Evolutionary conservation across 2,797 vertebrate genomes (phyloP), one percentile per base, ranked within the genome.

Genomic region (Hippocampus kuda): DNA sequence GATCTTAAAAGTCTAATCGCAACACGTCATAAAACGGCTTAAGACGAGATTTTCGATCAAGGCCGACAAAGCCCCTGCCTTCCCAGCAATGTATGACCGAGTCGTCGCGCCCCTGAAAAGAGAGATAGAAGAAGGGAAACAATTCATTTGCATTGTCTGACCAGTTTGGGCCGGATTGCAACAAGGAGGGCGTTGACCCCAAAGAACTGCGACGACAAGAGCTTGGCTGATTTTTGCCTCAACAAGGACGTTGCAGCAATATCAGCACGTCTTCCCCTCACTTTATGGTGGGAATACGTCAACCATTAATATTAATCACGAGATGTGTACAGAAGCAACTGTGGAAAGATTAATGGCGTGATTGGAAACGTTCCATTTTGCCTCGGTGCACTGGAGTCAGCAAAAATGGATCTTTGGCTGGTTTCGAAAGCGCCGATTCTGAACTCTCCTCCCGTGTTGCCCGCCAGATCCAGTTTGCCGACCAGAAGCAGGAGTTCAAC

Each of bases 401-500:
- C 24, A 10, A 27, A 56, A 57, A 57, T 57, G 24, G 8, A 8
- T 51, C 4, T 59, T 59, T 59, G 27, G 11, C 24, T 13, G 56
- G 13, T 64, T 44, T 2, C n/a, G n/a, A 30, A 42, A 41, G 4
- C 49, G 7, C 53, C 15, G 13, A 12, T 72, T 67, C 68, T 79
- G 69, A 71, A 70, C 49, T 69, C 38, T 30, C 3, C 26, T 42
- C 18, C 1, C 2, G 5, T 24, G 22, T 24, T 16, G 56, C 1
- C 68, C 71, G 70, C 38, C 93, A 99, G 93, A 98, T 99, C 89
- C 97, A 99, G 79, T 99, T 99, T 81, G 97, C 97, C 8, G 97
- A 99, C 89, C 97, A 99, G 79, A 98, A 99, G 80, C 94, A 97
- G 77, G 97, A 99, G 79, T 99, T 99, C 86, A 98, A 95, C 92